A percentile compares a stretch with the other conserved stretches of the same genome.
These are phyloP conservation scores for Ditylenchus weischeri DNA, from an alignment of 2,888 invertebrate species.

Conservation along the genomic window DNA sequence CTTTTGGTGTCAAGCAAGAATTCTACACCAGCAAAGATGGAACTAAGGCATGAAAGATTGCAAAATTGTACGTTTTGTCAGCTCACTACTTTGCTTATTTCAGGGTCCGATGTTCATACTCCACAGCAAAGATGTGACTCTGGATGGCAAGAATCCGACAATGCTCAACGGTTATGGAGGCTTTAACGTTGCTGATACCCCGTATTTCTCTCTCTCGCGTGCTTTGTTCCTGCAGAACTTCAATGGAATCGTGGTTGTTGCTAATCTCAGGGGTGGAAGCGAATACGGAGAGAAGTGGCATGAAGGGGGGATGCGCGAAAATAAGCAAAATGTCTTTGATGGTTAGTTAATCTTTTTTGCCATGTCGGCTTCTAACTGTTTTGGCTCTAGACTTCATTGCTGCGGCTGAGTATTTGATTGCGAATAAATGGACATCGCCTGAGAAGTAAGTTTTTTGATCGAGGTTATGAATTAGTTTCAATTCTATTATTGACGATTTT, in stretches of 20 bases:
- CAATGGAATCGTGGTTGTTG: conserved; percentile 80
- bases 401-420: conserved; percentile 70
- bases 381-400: conserved; percentile 71
- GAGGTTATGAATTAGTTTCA: too few species aligned
- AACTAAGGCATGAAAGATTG: conserved; percentile 66
- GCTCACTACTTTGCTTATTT: background rate
- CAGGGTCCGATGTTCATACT: conserved; percentile 86
- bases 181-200: conserved; percentile 22
- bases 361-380: too few species aligned
- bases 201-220: conserved; percentile 67
- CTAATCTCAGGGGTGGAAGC: conserved; percentile 92
- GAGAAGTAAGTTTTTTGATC: conserved; percentile 62
- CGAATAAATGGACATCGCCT: conserved; percentile 65
- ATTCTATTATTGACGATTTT: too few species aligned
- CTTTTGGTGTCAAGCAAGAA: conserved; percentile 80
- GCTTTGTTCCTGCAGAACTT: conserved; percentile 84
- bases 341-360: conserved; percentile 59
- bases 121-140: conserved; percentile 57
- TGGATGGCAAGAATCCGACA: conserved; percentile 64
- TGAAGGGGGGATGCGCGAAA: conserved; percentile 80
- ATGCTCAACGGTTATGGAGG: conserved; percentile 73
- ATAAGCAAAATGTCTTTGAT: conserved; percentile 95
- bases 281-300: conserved; percentile 96
- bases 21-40: conserved; percentile 90
- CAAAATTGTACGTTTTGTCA: background rate